Base-by-base conservation (phyloP, 2,888 invertebrate genomes). In the Caenorhabditis zanzibari region DNA sequence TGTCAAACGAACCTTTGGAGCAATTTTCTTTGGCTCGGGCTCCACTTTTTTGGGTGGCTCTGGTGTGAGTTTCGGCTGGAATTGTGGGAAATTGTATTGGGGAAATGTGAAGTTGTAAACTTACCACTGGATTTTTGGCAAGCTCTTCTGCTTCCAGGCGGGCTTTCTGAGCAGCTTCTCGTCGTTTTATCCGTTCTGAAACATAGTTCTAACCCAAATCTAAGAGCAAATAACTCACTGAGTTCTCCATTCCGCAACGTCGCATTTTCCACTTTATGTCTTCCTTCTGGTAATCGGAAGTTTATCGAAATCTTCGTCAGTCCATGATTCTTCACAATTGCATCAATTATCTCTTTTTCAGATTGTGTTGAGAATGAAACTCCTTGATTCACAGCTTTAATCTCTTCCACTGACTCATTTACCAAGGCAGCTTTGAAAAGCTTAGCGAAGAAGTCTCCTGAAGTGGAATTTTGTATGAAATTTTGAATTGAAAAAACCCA, bases 321-420 rank as follows among this genome's bases (percentile, higher is more conserved):
- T 19, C 91, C 91, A 26, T 88, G 81, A 68, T 92, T 92, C 32
- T 88, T 84, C 32, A 85, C 77, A 52, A 92, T 88, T 1, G 90
- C 88, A 26, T 91, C 86, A 47, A 92, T 92, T 16, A 92, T 92
- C 59, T 91, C 91, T 68, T 89, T 89, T 76, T 92, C 92, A 28
- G 91, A 86, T 54, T 85, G 84, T 0, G 92, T 92, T 7, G 91
- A 88, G 75, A 92, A 92, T 4, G 90, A 86, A 12, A 91, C 90
- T 12, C 92, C 92, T 88, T 99, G 98, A 94, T 99, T 99, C 85
- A 97, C 96, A 88, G 97, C 97, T 93, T 98, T 95, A 93, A 98
- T 96, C 94, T 98, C 98, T 94, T 96, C 96, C 59, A 98, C 95
- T 84, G 95, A 95, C 93, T 96, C 95, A 91, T 96, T 96, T 91